Evolutionary conservation across 2,888 invertebrate genomes (phyloP).

Genomic region (Hemicrepidius hirtus): DNA sequence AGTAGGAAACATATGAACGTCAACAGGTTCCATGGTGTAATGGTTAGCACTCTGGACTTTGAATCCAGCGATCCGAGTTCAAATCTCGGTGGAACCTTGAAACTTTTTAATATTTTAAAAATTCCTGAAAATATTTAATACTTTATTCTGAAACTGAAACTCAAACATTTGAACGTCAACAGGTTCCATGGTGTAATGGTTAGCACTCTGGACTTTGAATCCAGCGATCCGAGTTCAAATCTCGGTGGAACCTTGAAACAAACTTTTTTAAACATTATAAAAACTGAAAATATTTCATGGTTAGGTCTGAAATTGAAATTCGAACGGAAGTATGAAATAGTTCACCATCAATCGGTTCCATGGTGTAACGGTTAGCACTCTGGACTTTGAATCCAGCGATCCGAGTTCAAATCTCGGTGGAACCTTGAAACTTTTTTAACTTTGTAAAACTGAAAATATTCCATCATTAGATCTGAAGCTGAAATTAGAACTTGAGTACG

Average conservation of each 20-base stretch:
- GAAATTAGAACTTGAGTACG: background rate
- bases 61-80: conserved; percentile 88
- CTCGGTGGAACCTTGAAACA: conserved; percentile 74
- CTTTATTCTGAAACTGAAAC: too few species aligned
- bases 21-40: conserved; percentile 81
- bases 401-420: conserved; percentile 79
- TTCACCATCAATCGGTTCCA: conserved; percentile 63
- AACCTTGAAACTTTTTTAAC: conserved; percentile 66
- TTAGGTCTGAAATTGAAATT: background rate
- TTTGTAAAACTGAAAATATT: background rate
- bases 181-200: conserved; percentile 81
- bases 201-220: conserved; percentile 80
- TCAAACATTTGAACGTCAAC: background rate
- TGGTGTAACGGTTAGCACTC: conserved; percentile 81
- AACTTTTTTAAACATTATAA: too few species aligned
- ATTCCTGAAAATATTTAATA: background rate
- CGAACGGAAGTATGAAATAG: background rate
- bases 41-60: conserved; percentile 87
- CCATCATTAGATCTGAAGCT: background rate
- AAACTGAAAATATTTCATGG: too few species aligned
- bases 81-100: conserved; percentile 82
- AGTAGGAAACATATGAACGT: background rate
- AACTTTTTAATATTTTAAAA: background rate
- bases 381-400: conserved; percentile 79
- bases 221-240: conserved; percentile 79